Evolutionary conservation across 2,888 invertebrate species (phyloP), one percentile per base, ranked within the genome.

Genomic region (Phorcus lineatus): DNA sequence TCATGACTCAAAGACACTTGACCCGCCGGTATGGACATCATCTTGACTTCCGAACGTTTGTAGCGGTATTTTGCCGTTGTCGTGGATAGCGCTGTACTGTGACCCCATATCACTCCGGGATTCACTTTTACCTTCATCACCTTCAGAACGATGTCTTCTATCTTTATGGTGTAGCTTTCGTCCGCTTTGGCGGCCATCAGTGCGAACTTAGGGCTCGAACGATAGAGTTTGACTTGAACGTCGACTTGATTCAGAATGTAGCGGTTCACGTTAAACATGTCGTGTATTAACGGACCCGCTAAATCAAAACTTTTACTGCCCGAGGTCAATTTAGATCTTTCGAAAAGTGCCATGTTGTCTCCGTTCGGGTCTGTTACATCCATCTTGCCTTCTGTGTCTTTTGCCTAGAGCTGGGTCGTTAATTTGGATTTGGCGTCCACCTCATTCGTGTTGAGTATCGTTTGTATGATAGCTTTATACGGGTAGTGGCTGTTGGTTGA

Each of bases 51-150:
- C 0, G 55, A 16, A 16, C 55, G 55, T 17, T 55, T 55, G 55
- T 55, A 55, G 17, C 16, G 55, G 17, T 55, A 55, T 55, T 55
- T n/a, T 9, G 55, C 55, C 22, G 55, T 2, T 22, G 55, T 55
- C 7, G 55, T 55, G 19, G 19, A n/a, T 16, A 22, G 22, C n/a
- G 55, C 55, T 17, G 7, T 1, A 55, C 55, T 28, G 28, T 81
- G 82, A n/a, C 76, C 83, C 28, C 78, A 81, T 19, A 83, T 81
- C 13, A 85, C 79, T 7, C 80, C 82, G 0, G 82, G 80, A 31
- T 83, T 82, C 16, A 83, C 79, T 54, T 74, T 7, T 11, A 36
- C 70, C 16, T 36, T 36, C 4, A 2, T 36, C 2, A 36, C 7
- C 7, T 36, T 36, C 7, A 70, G 31, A 22, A 28, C 70, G 16